Base-by-base conservation (phyloP, 2,888 invertebrate species). In the Caradrina clavipalpis region DNA sequence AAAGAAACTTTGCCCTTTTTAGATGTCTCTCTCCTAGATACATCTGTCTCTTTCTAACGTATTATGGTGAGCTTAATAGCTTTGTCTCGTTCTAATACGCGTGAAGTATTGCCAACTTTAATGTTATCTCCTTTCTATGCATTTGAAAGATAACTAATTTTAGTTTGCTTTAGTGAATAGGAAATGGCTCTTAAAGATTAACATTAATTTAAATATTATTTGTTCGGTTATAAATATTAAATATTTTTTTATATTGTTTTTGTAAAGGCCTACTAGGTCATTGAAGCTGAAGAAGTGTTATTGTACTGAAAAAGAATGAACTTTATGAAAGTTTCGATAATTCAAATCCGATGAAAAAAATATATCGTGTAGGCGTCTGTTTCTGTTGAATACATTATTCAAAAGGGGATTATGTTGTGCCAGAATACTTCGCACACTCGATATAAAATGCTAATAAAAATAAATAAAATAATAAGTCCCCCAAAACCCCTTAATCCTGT, bases 51-150 rank as follows among this genome's bases (percentile, higher is more conserved):
- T 71, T 69, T 88, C 80, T 72, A 59, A 56, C 80, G 57, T 51
- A 60, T 64, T 65, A 73, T 61, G 74, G 65, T 56, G 70, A 56
- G 69, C 50, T 69, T 74, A 73, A 74, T 89, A 73, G 69, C 72
- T 78, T 84, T 76, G 73, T 92, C 92, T 86, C 89, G 76, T 83
- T 93, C 85, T 81, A 74, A 82, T 90, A 77, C 83, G 81, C 77
- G 86, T 78, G 71, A 83, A 74, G 83, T 86, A 92, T 90, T 91
- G 88, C 89, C 89, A 92, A 92, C 87, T 92, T 91, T 88, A 86
- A 83, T 90, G 88, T 90, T 93, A 92, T 92, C 91, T 92, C 89
- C 85, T 90, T 91, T 91, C 84, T 88, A 87, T 91, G 83, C 87
- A 88, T 89, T 86, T 86, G 83, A 84, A 84, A 78, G 83, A 85